Percentiles rank a stretch among this genome's conserved stretches.
Conservation (phyloP, 1,140 invertebrate species). For the Atta texana region DNA sequence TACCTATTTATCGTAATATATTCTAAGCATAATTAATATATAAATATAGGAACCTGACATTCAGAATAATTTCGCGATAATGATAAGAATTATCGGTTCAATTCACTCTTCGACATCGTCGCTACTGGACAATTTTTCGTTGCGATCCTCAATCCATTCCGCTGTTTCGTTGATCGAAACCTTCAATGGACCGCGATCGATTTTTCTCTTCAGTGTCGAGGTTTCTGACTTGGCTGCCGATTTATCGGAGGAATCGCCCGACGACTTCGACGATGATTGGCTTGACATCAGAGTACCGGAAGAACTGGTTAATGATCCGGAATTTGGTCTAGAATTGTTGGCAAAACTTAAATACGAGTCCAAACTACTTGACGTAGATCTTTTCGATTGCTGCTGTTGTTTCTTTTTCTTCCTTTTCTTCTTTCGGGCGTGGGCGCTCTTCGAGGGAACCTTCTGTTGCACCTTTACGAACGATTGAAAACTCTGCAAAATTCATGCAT, state of each 20-base stretch:
- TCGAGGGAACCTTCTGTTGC: conserved; percentile 27
- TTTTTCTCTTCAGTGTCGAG: conserved; percentile 79
- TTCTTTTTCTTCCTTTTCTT: conserved; percentile 64
- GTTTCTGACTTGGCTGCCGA: conserved; percentile 69
- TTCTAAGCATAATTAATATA: neutral
- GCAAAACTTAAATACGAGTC: conserved; percentile 79
- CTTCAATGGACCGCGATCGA: conserved; percentile 80
- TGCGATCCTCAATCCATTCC: conserved; percentile 85
- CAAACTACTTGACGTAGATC: conserved; percentile 75
- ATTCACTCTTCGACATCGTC: conserved; percentile 28
- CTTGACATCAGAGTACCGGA: conserved; percentile 74
- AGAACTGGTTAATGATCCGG: conserved; percentile 80
- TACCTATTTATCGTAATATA: neutral
- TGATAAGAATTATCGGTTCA: neutral
- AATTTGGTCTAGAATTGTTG: conserved; percentile 79
- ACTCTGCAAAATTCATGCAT: conserved; percentile 71
- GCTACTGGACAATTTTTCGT: conserved; percentile 73
- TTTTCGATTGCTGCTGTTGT: conserved; percentile 73
- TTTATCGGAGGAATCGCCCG: conserved; percentile 73
- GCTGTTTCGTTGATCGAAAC: conserved; percentile 87
- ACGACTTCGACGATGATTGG: conserved; percentile 75
- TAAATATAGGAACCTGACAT: conserved; percentile 7
- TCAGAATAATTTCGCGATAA: neutral
- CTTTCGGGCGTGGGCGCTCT: conserved; percentile 28
- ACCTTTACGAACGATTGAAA: conserved; percentile 75